Evolutionary conservation across 2,113 vertebrate species (phyloP).

Genomic region (Athene cunicularia): DNA sequence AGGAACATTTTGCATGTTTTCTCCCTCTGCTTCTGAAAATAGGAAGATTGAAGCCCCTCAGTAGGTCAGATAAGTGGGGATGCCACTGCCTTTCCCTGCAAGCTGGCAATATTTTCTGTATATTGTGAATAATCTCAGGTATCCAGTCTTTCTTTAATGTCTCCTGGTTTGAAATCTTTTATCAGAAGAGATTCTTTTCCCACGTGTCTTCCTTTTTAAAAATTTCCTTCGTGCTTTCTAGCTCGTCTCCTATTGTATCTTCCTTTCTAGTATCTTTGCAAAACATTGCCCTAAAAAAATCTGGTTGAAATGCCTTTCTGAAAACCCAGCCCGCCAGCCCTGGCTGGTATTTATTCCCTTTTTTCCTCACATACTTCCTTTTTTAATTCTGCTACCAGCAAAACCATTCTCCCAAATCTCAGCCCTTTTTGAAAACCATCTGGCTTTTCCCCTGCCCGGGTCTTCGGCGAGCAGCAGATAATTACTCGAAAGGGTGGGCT

Average conservation of each 20-base stretch:
- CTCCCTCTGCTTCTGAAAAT: not conserved
- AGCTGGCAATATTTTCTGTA: not conserved
- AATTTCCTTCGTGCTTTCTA: not conserved
- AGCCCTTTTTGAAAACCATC: not conserved
- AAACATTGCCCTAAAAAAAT: not conserved
- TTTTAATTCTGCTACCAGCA: not conserved
- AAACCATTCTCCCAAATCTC: not conserved
- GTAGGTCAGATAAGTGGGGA: fast-evolving
- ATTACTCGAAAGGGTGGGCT: not conserved
- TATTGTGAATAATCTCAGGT: not conserved
- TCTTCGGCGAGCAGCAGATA: not conserved
- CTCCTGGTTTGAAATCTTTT: not conserved
- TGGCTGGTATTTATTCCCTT: not conserved
- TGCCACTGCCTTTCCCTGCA: not conserved
- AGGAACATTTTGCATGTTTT: not conserved
- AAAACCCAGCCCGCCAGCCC: not conserved
- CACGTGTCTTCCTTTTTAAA: fast-evolving
- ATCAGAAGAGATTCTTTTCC: not conserved
- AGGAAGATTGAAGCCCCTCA: not conserved
- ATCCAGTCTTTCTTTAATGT: not conserved
- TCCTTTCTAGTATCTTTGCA: not conserved
- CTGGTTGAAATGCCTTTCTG: not conserved
- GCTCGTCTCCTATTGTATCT: not conserved
- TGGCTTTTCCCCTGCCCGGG: not conserved
- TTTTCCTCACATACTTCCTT: not conserved